Evolutionary conservation across 2,888 invertebrate genomes (phyloP), one percentile per base, ranked within the genome.

Genomic region (Thymelicus lineola): DNA sequence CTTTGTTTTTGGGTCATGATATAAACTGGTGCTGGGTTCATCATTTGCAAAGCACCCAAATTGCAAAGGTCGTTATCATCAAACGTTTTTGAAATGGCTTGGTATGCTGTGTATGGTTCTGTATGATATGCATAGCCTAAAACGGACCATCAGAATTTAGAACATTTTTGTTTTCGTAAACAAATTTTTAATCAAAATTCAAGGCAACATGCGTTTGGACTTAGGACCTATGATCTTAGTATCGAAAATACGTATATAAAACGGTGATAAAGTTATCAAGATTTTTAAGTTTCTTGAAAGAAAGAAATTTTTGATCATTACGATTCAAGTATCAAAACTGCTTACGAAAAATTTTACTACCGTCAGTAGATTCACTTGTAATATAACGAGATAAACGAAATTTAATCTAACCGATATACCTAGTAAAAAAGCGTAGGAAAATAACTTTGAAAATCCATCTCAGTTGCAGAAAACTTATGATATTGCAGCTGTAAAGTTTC

Each of bases 111-210:
- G 72, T 93, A 91, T 0, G 93, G 88, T 74, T 95, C 94, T 0
- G 92, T 89, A 77, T 94, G 94, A 77, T 93, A 95, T 0, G 95
- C 95, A 72, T 91, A 95, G 15, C 83, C 93, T 84, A 66, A 0
- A 55, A 70, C 58, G 10, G 10, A 12, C 1, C 38, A 42, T 10
- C n/a, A 10, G 0, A 12, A 10, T 42, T 42, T 10, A 12, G 42
- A 12, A 12, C 10, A 42, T 42, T 9, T 1, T 42, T 42, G 9
- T 9, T 28, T 28, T 28, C 28, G 3, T 3, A 5, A 28, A 28
- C 28, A 28, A 28, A 28, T 5, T 28, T 28, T 28, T 5, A 28
- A 28, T 28, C 1, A 5, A 28, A 28, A 3, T 28, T 28, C 28
- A 5, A 28, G 28, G 28, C 28, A 5, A 5, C 28, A 28, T 28